These are phyloP conservation scores for Caenorhabditis remanei DNA, from an alignment of 1,140 invertebrate genomes.

Conservation along the genomic window DNA sequence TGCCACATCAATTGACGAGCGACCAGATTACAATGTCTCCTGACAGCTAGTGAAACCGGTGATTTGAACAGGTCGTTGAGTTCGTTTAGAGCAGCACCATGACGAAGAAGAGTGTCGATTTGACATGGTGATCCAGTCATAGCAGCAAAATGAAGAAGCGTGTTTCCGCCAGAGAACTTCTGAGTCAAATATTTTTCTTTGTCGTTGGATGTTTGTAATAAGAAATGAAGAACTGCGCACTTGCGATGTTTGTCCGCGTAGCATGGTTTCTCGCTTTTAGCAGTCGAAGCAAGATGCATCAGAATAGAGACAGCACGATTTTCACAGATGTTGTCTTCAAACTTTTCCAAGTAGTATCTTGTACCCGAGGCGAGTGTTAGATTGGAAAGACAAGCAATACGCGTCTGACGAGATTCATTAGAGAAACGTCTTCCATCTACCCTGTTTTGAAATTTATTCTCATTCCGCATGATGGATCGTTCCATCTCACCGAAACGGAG, in stretches of 20 bases:
- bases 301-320: conserved; percentile 6
- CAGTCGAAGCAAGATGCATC: not conserved
- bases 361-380: not conserved
- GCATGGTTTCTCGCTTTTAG: not conserved
- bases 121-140: conserved; percentile 18
- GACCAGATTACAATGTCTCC: not conserved
- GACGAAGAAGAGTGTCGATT: conserved; percentile 4
- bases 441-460: not conserved
- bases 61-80: conserved; percentile 12
- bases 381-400: not conserved
- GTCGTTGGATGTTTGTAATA: not conserved
- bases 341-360: not conserved
- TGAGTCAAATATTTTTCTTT: not conserved
- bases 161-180: not conserved
- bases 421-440: not conserved
- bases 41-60: not conserved
- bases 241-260: not conserved
- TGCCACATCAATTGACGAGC: conserved; percentile 27
- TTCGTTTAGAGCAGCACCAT: not conserved
- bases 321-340: not conserved
- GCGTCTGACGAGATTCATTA: not conserved
- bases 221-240: conserved; percentile 3
- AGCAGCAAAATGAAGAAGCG: conserved; percentile 3
- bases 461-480: not conserved
- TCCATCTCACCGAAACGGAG: conserved; percentile 33